A percentile compares a stretch with the other conserved stretches of the same genome.
Conservation (phyloP, 2,797 vertebrate genomes). For the Squalus acanthias region DNA sequence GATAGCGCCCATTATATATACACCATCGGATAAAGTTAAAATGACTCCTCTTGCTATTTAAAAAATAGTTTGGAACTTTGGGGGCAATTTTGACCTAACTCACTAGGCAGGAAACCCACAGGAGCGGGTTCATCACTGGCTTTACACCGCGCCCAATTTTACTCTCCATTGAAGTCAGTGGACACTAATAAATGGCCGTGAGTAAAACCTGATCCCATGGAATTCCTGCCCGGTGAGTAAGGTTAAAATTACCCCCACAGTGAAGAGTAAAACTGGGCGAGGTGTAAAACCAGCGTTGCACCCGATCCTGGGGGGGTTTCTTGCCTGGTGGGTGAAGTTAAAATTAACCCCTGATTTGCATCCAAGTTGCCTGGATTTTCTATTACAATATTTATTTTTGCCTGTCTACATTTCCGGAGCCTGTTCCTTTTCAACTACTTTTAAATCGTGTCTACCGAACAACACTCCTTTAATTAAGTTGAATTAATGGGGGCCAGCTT, state of each 20-base stretch:
- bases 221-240: not conserved
- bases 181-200: not conserved
- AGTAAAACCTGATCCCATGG: not conserved
- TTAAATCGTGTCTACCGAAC: not conserved
- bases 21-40: not conserved
- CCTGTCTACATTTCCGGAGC: not conserved
- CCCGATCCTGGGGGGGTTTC: not conserved
- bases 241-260: not conserved
- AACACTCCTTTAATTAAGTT: slow-evolving; percentile 18
- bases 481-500: slow-evolving; percentile 19
- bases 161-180: not conserved
- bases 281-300: not conserved
- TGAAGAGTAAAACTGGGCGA: not conserved
- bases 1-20: not conserved
- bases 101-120: not conserved
- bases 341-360: not conserved
- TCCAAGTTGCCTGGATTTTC: not conserved
- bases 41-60: not conserved
- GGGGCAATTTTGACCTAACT: not conserved
- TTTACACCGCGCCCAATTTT: not conserved
- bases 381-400: not conserved
- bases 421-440: not conserved
- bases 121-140: too few relatives aligned
- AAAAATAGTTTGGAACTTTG: not conserved
- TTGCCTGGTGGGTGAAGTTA: not conserved